Evolutionary conservation across 2,113 vertebrate species (phyloP).

Genomic region (Triplophysa rosa): DNA sequence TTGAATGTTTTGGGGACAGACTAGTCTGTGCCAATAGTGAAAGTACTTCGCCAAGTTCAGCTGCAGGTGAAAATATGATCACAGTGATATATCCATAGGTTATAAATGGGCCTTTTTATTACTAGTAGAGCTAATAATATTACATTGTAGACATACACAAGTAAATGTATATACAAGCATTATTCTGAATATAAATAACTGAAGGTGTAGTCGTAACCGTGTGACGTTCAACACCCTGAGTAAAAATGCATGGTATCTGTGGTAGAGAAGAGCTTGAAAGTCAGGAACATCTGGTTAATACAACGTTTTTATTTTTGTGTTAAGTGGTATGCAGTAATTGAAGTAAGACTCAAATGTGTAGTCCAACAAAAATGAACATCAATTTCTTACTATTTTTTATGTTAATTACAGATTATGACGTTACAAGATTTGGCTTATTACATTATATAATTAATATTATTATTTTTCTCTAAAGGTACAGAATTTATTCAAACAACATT

Average conservation of each 20-base stretch:
- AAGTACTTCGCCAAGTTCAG: conserved; percentile 46
- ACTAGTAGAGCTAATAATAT: background rate
- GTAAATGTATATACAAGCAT: background rate
- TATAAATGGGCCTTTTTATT: conserved; percentile 15
- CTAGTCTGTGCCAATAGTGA: conserved; percentile 52
- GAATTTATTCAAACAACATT: no score
- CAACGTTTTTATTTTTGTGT: background rate
- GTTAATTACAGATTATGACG: background rate
- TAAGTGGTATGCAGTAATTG: background rate
- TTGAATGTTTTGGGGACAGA: conserved; percentile 59
- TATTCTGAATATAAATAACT: background rate
- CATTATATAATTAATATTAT: no score
- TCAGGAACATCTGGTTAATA: conserved; percentile 28
- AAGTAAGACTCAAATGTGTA: background rate
- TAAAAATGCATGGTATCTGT: conserved; percentile 28
- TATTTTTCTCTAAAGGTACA: no score
- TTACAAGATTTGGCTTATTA: no score
- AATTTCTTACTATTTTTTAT: background rate
- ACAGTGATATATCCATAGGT: background rate
- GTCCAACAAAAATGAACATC: background rate
- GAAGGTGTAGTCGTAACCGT: conserved; percentile 5
- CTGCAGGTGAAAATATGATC: background rate
- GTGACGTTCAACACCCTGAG: background rate
- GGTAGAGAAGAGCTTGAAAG: conserved; percentile 28
- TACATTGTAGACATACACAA: background rate